Conservation (phyloP, 1,140 invertebrate species). For the Papilio glaucus region DNA sequence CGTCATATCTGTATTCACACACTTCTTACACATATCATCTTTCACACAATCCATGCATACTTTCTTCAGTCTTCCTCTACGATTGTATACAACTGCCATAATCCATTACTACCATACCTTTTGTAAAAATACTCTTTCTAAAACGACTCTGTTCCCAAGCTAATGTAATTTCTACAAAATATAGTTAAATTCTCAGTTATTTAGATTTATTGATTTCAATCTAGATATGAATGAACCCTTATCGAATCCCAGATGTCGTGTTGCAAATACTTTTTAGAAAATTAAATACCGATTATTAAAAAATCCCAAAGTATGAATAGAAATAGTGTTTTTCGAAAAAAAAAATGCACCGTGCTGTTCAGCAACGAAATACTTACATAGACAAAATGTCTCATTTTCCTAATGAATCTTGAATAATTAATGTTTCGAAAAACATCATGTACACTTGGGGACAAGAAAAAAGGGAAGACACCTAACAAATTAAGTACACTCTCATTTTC, state of each 20-base stretch:
- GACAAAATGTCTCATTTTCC: background rate
- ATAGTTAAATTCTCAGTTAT: too few relatives aligned
- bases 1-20: too few relatives aligned
- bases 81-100: too few relatives aligned
- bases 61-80: too few relatives aligned
- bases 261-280: background rate
- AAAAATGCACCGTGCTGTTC: background rate
- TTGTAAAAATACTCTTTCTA: too few relatives aligned
- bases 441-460: background rate
- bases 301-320: background rate
- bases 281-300: background rate
- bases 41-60: too few relatives aligned
- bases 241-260: background rate
- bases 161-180: too few relatives aligned
- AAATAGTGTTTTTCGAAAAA: background rate
- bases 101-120: too few relatives aligned
- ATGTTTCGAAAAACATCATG: constrained; percentile 20
- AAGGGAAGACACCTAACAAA: constrained; percentile 25
- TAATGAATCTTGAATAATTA: constrained; percentile 29
- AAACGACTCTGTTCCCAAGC: too few relatives aligned
- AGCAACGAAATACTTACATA: background rate
- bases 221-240: background rate
- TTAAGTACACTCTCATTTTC: constrained; percentile 28
- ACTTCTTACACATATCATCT: too few relatives aligned
- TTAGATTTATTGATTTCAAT: too few relatives aligned